Evolutionary conservation across 2,888 invertebrate genomes (phyloP).

Genomic region (Labia minor): DNA sequence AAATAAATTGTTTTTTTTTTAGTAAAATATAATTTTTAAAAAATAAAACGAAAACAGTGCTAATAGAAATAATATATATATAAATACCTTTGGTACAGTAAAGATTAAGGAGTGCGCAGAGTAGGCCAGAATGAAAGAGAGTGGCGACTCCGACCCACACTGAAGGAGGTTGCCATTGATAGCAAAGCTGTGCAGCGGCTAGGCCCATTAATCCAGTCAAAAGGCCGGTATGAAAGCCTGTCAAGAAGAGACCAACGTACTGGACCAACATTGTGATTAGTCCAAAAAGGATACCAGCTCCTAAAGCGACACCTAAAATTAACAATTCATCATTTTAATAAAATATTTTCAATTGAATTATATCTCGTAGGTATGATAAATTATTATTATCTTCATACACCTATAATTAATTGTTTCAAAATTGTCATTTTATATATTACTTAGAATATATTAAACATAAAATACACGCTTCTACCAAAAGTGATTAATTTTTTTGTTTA

Average conservation of each 20-base stretch:
- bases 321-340: not conserved
- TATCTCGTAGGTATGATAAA: not conserved
- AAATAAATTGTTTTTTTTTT: too few relatives aligned
- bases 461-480: too few relatives aligned
- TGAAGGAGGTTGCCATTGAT: slow-evolving; percentile 44
- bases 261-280: slow-evolving; percentile 72
- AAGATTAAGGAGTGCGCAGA: slow-evolving; percentile 58
- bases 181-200: slow-evolving; percentile 48
- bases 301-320: slow-evolving; percentile 53
- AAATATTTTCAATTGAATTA: not conserved
- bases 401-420: too few relatives aligned
- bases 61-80: too few relatives aligned
- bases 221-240: slow-evolving; percentile 65
- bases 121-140: slow-evolving; percentile 53
- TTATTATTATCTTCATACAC: too few relatives aligned
- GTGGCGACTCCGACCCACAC: slow-evolving; percentile 62
- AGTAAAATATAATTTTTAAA: too few relatives aligned
- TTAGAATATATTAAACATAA: too few relatives aligned
- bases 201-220: slow-evolving; percentile 49
- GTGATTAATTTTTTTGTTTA: too few relatives aligned
- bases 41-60: too few relatives aligned
- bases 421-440: too few relatives aligned
- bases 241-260: slow-evolving; percentile 71
- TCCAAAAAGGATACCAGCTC: slow-evolving; percentile 64
- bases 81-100: slow-evolving; percentile 59